Evolutionary conservation across 2,797 vertebrate genomes (phyloP), one percentile per base, ranked within the genome.

Genomic region (Onychomys leucogaster): DNA sequence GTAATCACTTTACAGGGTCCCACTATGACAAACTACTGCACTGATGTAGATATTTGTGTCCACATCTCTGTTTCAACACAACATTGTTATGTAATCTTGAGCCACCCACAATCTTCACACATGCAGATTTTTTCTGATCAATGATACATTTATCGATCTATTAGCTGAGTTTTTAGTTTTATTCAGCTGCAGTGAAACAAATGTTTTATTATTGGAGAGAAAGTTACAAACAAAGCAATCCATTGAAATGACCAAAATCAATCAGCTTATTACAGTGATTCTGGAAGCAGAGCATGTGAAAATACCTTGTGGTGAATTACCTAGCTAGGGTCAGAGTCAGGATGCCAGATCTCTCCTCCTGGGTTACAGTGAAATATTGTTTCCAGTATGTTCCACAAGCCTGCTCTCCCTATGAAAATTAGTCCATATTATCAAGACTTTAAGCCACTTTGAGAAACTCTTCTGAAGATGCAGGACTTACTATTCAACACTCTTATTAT

Each of bases 151-250:
- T 32, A 29, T 55, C 4, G 61, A 27, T 89, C 34, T 80, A 63
- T 49, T 90, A 86, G 67, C 41, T 16, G 59, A 12, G 1, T 57
- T 49, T 90, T 90, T 37, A 75, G 52, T 94, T 95, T 94, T n/a
- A 92, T 49, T 93, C 65, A 91, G 69, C 49, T 46, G 10, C 52
- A 6, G n/a, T 88, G n/a, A 91, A 84, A 65, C 16, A 34, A 5
- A 69, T 55, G 29, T 32, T 75, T 61, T 67, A 61, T 46, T 67
- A 52, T 59, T 63, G 49, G 41, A 34, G 37, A 95, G 43, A 69
- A 95, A 69, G 29, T 75, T 32, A 57, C 23, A 88, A 21, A 37
- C 3, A 11, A 41, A 55, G 43, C 46, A 43, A 82, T 6, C 11
- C 12, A 6, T 61, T 57, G 61, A 92, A 59, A 59, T 85, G 32